A percentile compares a stretch with the other conserved stretches of the same genome.
phyloP scores from a whole-genome alignment of 2,888 invertebrate species.

The Caenorhabditis virilis region DNA sequence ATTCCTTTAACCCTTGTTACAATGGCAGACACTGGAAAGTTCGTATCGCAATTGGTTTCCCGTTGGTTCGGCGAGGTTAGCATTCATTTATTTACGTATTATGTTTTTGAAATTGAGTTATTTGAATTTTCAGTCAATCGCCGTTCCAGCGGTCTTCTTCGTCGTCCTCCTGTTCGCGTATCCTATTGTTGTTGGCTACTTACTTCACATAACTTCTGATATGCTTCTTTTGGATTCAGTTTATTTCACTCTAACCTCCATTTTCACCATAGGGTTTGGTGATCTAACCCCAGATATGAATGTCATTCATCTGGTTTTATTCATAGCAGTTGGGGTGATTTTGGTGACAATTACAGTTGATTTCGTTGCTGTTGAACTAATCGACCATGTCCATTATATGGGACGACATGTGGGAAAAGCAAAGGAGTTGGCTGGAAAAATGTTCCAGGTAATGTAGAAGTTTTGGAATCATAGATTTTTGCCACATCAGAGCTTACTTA shows the following conservation, averaged over 20 bases:
- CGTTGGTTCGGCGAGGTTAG: slow-evolving; percentile 46
- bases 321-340: slow-evolving; percentile 49
- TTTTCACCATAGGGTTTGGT: slow-evolving; percentile 57
- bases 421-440: slow-evolving; percentile 48
- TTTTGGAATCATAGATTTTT: no score
- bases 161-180: slow-evolving; percentile 43
- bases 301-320: slow-evolving; percentile 46
- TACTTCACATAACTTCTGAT: slow-evolving; percentile 32
- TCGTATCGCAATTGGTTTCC: slow-evolving; percentile 44
- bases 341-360: slow-evolving; percentile 55
- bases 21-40: slow-evolving; percentile 57
- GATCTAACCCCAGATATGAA: slow-evolving; percentile 51
- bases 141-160: slow-evolving; percentile 50
- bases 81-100: no score
- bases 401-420: slow-evolving; percentile 54
- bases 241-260: slow-evolving; percentile 52
- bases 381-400: slow-evolving; percentile 56
- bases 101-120: no score
- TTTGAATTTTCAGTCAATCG: slow-evolving; percentile 28
- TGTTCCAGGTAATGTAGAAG: no score
- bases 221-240: slow-evolving; percentile 47
- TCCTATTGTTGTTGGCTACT: slow-evolving; percentile 39
- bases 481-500: no score
- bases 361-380: slow-evolving; percentile 53
- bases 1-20: slow-evolving; percentile 53